These are phyloP conservation scores for Stomorhina lunata DNA, from an alignment of 2,888 invertebrate genomes.

Conservation along the genomic window DNA sequence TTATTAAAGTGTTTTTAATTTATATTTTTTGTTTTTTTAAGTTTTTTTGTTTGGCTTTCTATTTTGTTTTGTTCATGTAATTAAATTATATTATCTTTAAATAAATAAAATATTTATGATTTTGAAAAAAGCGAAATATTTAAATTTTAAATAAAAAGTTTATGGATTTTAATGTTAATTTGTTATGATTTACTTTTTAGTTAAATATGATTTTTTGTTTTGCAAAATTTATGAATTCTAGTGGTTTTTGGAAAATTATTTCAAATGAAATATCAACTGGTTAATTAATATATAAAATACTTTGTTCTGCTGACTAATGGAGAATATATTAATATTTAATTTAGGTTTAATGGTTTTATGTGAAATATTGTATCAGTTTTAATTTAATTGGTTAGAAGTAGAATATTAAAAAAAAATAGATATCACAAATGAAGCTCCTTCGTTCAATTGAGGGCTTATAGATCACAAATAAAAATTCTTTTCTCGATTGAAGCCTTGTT, in stretches of 20 bases:
- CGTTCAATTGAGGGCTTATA: too few relatives aligned
- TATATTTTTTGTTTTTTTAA: not conserved
- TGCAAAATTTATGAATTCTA: not conserved
- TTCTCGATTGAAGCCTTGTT: too few relatives aligned
- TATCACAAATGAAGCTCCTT: too few relatives aligned
- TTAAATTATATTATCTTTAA: slow-evolving; percentile 22
- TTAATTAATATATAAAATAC: slow-evolving; percentile 55
- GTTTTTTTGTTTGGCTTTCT: not conserved
- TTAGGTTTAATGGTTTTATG: too few relatives aligned
- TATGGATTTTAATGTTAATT: not conserved
- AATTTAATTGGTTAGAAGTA: not conserved
- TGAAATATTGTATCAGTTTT: too few relatives aligned
- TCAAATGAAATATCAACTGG: not conserved
- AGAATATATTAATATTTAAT: not conserved
- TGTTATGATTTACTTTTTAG: not conserved
- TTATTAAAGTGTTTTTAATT: not conserved
- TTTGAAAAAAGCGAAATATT: not conserved
- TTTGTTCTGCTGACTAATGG: not conserved
- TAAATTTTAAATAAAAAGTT: not conserved
- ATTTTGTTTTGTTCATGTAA: not conserved
- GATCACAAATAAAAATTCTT: too few relatives aligned
- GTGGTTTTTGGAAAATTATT: not conserved
- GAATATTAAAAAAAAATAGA: not conserved
- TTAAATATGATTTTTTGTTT: not conserved
- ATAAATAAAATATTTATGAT: slow-evolving; percentile 35